These are phyloP conservation scores for Lampris incognitus DNA, from an alignment of 2,113 vertebrate genomes.

Conservation along the genomic window DNA sequence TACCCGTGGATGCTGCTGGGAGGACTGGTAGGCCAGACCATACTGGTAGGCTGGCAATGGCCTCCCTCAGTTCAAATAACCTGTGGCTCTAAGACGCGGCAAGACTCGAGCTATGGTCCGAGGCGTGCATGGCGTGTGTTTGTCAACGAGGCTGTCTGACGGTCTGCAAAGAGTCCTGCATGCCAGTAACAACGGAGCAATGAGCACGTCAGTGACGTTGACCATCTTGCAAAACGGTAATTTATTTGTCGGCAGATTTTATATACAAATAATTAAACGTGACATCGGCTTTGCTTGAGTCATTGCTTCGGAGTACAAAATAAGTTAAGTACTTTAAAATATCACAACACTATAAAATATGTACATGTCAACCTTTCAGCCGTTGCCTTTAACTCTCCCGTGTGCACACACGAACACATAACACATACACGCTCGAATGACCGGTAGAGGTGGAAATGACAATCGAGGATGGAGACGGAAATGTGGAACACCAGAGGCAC, in stretches of 20 bases:
- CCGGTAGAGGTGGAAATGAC: conserved; percentile 50
- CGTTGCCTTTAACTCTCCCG: conserved; percentile 26
- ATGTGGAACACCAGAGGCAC: conserved; percentile 39
- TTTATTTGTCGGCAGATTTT: conserved; percentile 58
- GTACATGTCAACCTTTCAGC: conserved; percentile 52
- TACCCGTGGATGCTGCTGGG: conserved; percentile 48
- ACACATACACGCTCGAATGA: conserved; percentile 46
- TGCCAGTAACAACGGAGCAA: neutral
- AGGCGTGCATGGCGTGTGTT: neutral
- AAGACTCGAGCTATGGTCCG: too few species aligned
- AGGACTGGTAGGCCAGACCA: conserved; percentile 6
- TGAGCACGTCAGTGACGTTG: neutral
- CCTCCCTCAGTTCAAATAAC: neutral
- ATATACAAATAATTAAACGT: conserved; percentile 69
- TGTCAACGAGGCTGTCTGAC: too few species aligned
- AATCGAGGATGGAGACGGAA: conserved; percentile 49
- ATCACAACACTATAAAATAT: conserved; percentile 76
- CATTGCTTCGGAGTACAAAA: conserved; percentile 74
- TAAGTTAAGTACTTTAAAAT: conserved; percentile 67
- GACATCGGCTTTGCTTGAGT: conserved; percentile 29
- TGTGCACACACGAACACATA: conserved; percentile 34
- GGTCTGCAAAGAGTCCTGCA: too few species aligned
- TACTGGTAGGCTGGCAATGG: conserved; percentile 23
- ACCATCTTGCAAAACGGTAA: conserved; percentile 25
- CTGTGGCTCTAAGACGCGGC: too few species aligned